Evolutionary conservation across 2,797 vertebrate genomes (phyloP), one percentile per base, ranked within the genome.

Genomic region (Sphenodon punctatus): DNA sequence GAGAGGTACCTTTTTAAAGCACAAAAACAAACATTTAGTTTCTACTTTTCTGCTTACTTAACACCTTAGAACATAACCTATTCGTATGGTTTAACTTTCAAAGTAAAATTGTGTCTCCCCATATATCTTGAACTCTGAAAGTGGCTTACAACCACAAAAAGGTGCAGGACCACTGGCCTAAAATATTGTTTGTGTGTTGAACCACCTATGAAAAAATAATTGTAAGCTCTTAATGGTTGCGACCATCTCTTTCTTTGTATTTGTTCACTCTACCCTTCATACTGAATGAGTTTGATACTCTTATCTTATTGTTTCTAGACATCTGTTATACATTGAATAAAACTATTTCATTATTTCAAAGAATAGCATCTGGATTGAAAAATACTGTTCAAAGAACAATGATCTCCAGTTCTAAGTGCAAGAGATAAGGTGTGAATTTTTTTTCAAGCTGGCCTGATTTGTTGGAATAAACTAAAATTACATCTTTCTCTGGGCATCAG

Each of bases 401-500:
- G 42, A 68, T 59, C 65, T 23, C 61, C 73, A 49, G 78, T 85
- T 58, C 64, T 25, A 23, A 73, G 16, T 59, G 55, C 32, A 46
- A 32, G 45, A 42, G 74, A 84, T 82, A 80, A 87, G 83, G 71
- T 89, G 60, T 43, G 15, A 51, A 23, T 82, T 85, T 82, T 68
- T 87, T 63, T 53, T 68, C 17, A 25, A 67, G 32, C 51, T 75
- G n/a, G n/a, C 48, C 23, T 41, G 73, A 51, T 34, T 85, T 88
- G 30, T 73, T 48, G 41, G 25, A 16, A 63, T 36, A 67, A 55
- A 63, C 7, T 55, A 49, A 67, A 32, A 8, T 61, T 43, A 5
- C 14, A 34, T 45, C 22, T 65, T 65, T 71, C 87, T 65, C 72
- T 88, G 81, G 72, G 72, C 60, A 6, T 58, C 32, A 55, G 81